These are phyloP conservation scores for Hirundo rustica DNA, from an alignment of 2,797 vertebrate genomes.

Conservation along the genomic window DNA sequence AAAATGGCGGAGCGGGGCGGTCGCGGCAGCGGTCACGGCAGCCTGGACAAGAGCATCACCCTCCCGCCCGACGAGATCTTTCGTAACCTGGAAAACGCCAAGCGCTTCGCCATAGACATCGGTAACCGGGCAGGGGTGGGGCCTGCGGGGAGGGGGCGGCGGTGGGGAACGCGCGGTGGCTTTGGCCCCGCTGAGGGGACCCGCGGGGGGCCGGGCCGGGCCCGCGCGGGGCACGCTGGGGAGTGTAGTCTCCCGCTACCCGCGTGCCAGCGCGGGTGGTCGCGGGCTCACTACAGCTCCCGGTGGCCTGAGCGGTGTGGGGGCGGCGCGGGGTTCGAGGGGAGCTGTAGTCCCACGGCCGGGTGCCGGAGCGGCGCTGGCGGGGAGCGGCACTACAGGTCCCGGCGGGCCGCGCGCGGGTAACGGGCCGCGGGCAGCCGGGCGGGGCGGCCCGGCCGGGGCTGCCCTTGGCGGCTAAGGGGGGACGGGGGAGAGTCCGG, in stretches of 20 bases:
- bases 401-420: not conserved
- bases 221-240: conserved; percentile 37
- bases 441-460: not conserved
- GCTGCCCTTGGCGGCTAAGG: not conserved
- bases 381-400: conserved; percentile 11
- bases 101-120: conserved; percentile 97
- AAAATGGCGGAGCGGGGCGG: conserved; percentile 92
- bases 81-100: conserved; percentile 95
- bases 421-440: not conserved
- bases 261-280: accelerated
- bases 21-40: conserved; percentile 73
- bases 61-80: conserved; percentile 96
- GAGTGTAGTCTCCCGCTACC: not conserved
- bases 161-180: not conserved
- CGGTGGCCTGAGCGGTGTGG: not conserved
- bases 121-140: conserved; percentile 72
- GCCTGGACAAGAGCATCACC: conserved; percentile 96
- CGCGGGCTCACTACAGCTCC: not conserved
- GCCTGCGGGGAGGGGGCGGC: not conserved
- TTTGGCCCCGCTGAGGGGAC: not conserved
- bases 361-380: accelerated
- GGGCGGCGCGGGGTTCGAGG: not conserved
- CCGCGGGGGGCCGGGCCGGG: not conserved
- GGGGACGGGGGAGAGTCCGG: not conserved
- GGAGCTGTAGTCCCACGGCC: not conserved